These are phyloP conservation scores for Paguma larvata DNA, from an alignment of 2,797 vertebrate species.

Conservation along the genomic window DNA sequence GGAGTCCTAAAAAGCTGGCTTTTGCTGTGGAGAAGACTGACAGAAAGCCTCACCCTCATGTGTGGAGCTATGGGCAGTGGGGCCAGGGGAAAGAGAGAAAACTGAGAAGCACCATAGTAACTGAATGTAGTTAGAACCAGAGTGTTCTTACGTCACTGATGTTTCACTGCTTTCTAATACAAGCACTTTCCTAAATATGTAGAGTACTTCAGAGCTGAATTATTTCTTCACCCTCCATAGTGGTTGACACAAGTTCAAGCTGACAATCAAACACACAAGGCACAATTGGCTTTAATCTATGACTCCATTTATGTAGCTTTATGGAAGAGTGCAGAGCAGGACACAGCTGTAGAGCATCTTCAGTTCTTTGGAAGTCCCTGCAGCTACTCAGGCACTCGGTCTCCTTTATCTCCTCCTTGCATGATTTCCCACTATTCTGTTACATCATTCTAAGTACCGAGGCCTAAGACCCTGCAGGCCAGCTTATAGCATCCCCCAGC, in stretches of 20 bases:
- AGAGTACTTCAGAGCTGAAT: neutral
- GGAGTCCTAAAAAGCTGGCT: neutral
- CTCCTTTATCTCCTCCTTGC: neutral
- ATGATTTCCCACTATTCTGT: neutral
- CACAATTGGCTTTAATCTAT: neutral
- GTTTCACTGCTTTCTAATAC: neutral
- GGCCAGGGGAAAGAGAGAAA: neutral
- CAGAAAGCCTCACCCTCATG: neutral
- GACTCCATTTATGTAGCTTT: neutral
- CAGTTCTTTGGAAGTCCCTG: neutral
- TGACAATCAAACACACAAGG: neutral
- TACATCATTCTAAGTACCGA: no score
- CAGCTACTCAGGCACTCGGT: neutral
- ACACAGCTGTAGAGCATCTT: neutral
- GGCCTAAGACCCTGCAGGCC: neutral
- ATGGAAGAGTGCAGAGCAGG: neutral
- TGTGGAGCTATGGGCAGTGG: neutral
- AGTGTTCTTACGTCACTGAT: neutral
- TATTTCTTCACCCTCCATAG: neutral
- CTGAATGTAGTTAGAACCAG: neutral
- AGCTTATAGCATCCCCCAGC: neutral
- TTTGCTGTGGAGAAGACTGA: neutral
- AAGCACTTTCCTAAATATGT: neutral
- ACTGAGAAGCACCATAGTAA: neutral
- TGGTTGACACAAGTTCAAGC: neutral